These are phyloP conservation scores for Pristis pectinata DNA, from an alignment of 2,797 vertebrate genomes.

Conservation along the genomic window DNA sequence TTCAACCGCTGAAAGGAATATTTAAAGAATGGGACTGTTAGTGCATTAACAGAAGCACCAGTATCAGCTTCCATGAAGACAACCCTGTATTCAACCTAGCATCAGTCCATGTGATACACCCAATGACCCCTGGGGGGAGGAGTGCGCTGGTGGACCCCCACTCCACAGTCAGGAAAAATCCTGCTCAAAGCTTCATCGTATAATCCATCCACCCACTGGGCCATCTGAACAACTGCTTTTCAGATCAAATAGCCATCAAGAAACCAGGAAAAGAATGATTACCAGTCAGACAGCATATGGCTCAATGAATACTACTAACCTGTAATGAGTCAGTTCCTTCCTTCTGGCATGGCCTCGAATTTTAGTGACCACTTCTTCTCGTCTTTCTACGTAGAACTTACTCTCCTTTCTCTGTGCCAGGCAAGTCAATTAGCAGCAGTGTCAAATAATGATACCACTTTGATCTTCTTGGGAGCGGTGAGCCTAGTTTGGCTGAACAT, in stretches of 20 bases:
- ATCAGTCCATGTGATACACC: neutral
- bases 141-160: too few species aligned
- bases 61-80: neutral
- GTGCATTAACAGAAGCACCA: neutral
- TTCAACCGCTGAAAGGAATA: neutral
- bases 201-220: neutral
- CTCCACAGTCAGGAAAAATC: neutral
- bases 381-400: conserved; percentile 70
- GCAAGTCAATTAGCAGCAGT: neutral
- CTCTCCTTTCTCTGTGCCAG: conserved; percentile 68
- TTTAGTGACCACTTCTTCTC: conserved; percentile 72
- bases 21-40: neutral
- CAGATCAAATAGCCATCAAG: neutral
- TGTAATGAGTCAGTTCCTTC: conserved; percentile 56
- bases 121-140: neutral
- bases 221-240: neutral
- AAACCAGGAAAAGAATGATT: neutral
- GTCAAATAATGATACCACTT: neutral
- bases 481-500: neutral
- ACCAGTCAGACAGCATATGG: neutral
- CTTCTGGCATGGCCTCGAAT: conserved; percentile 47
- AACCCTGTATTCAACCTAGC: neutral
- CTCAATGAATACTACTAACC: neutral
- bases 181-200: neutral
- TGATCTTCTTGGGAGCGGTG: neutral